Percentiles rank a stretch among this genome's conserved stretches.
Conservation (phyloP, 30 jellyfish, hydroid and myxozoan genomes). For the Turritopsis rubra region DNA sequence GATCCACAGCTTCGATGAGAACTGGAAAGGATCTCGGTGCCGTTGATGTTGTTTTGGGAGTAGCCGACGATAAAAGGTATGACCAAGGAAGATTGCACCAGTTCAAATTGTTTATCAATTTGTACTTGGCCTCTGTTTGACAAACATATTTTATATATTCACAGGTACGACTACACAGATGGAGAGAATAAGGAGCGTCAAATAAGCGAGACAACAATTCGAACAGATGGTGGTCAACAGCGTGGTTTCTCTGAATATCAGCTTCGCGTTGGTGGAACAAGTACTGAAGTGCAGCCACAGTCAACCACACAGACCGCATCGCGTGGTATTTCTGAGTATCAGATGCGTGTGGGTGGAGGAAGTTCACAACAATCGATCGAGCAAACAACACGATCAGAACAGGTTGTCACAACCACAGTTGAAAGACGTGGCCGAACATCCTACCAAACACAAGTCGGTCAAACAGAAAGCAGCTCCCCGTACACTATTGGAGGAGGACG, state of each 20-base stretch:
- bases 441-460: background rate
- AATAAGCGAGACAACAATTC: conserved; percentile 24
- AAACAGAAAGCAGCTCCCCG: conserved; percentile 1
- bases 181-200: conserved; percentile 37
- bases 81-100: conserved; percentile 4
- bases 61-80: conserved; percentile 26
- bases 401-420: conserved; percentile 9
- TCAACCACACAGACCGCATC: background rate
- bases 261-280: conserved; percentile 11
- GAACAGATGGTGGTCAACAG: conserved; percentile 18
- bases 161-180: conserved; percentile 35
- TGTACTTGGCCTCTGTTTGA: background rate
- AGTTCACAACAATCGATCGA: background rate
- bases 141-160: background rate
- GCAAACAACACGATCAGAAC: conserved; percentile 12
- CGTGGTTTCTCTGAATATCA: conserved; percentile 18
- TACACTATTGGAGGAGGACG: background rate
- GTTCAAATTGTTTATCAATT: background rate
- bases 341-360: conserved; percentile 19
- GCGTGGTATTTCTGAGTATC: conserved; percentile 23
- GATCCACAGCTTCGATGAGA: conserved; percentile 59
- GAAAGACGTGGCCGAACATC: conserved; percentile 15
- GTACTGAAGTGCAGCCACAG: background rate
- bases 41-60: conserved; percentile 67
- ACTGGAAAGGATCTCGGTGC: conserved; percentile 43